These are phyloP conservation scores for Phataginus tricuspis DNA, from an alignment of 2,797 vertebrate genomes.

Conservation along the genomic window DNA sequence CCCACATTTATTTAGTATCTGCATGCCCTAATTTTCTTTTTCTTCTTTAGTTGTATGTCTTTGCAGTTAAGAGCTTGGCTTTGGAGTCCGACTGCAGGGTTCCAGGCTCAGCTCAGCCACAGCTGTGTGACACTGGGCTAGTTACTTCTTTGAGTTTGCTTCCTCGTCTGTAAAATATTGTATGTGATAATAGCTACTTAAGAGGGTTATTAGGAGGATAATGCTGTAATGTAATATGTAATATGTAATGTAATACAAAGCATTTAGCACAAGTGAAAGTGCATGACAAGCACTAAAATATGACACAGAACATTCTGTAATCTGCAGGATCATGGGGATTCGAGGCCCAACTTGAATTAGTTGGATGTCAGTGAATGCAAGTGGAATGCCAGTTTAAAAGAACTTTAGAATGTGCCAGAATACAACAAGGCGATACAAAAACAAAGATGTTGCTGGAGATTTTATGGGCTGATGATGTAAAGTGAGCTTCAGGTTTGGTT, in stretches of 20 bases:
- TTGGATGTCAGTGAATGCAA: neutral
- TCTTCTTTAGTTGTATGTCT: neutral
- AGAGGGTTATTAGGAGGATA: neutral
- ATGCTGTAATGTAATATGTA: neutral
- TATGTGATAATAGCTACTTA: slow-evolving; percentile 42
- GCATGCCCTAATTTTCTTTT: neutral
- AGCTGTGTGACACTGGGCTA: slow-evolving; percentile 9
- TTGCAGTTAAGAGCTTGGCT: neutral
- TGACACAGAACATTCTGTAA: neutral
- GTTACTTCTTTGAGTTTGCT: slow-evolving; percentile 54
- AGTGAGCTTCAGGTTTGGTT: neutral
- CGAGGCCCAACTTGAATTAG: slow-evolving; percentile 10
- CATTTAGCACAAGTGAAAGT: slow-evolving; percentile 38
- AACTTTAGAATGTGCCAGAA: slow-evolving; percentile 18
- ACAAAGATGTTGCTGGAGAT: slow-evolving; percentile 27
- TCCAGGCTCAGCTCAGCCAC: neutral
- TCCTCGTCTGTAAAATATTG: slow-evolving; percentile 45
- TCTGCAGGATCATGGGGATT: slow-evolving; percentile 13
- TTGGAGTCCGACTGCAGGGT: neutral
- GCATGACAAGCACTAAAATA: neutral
- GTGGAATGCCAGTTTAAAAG: slow-evolving; percentile 35
- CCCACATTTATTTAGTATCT: neutral
- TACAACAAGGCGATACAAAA: slow-evolving; percentile 13
- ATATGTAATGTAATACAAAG: neutral
- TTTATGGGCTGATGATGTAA: slow-evolving; percentile 18